Base-by-base conservation (phyloP, 2,113 vertebrate species). In the Sceloporus tristichus region DNA sequence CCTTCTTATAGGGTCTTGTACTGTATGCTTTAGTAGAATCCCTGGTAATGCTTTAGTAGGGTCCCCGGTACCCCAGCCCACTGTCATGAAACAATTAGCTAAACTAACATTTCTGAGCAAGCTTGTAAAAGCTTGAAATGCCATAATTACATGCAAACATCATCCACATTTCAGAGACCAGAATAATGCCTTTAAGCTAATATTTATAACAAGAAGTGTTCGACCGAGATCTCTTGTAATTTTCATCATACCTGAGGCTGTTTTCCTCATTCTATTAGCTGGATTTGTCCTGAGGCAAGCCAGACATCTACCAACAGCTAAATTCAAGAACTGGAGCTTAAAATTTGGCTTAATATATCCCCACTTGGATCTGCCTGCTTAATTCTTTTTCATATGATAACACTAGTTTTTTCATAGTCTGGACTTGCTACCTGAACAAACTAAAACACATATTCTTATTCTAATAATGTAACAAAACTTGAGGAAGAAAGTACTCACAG, bases 311-410 rank as follows among this genome's bases (percentile, higher is more conserved):
- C 97, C 97, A 96, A 94, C 90, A 97, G 97, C 97, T 98, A 97
- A 98, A 97, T 97, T 97, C 97, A 97, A 96, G 97, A 97, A 97
- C 97, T 89, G 92, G 96, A 97, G 96, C 96, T 98, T 97, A 97
- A 40, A 96, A 97, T 98, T 98, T 97, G 97, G 96, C 96, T 98
- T 99, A 98, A 98, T 98, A 97, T 98, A 98, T 98, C 97, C 98
- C 98, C 97, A 97, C 97, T 96, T 98, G 98, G 97, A 97, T 94
- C 70, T 95, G 93, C 94, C 95, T 98, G 92, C 96, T 98, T 98
- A 97, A 98, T 98, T 98, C 97, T 96, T 96, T 97, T 97, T 97
- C 96, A 96, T 96, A 95, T 95, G 96, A 94, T 96, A 94, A 94
- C 95, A 23, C 85, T 95, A 96, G 94, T 95, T 96, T 97, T 96